Base-by-base conservation (phyloP, 1,140 invertebrate genomes). In the Lineus longissimus region DNA sequence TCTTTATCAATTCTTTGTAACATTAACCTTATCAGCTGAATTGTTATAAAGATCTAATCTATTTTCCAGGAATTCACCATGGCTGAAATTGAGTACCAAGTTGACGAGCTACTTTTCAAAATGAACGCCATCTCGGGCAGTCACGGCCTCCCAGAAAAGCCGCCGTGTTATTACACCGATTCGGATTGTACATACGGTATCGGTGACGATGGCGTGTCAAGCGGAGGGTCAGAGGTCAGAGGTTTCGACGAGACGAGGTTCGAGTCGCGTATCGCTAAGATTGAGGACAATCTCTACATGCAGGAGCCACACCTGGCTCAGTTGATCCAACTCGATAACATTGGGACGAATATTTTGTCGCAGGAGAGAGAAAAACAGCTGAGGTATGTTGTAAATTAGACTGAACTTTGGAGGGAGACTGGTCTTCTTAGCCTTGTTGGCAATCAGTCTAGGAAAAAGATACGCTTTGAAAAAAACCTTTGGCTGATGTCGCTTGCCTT, bases 21-120 rank as follows among this genome's bases (percentile, higher is more conserved):
- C n/a, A n/a, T n/a, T n/a, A n/a, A n/a, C n/a, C n/a, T n/a, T n/a
- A n/a, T n/a, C n/a, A n/a, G n/a, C n/a, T n/a, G n/a, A n/a, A n/a
- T n/a, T n/a, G n/a, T n/a, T n/a, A 43, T 43, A 13, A 11, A 43
- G 40, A 43, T 13, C 40, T 13, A n/a, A 43, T 36, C 4, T 27
- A 9, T 23, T 13, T 63, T 65, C 6, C 68, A 80, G 78, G 80
- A 81, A 66, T 81, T 80, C 61, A 79, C 76, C 4, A 75, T 81
- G 76, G 78, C 77, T 7, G 80, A 81, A 62, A 78, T 81, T 57
- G 76, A 80, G 61, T 80, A 80, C 62, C 78, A 80, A 60, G 80
- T 81, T 22, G 80, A 81, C 54, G 80, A 81, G 59, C 60, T 81
- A 56, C 70, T 80, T 40, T 81, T 80, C 74, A 71, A 78, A 13